These are phyloP conservation scores for Diuraphis noxia DNA, from an alignment of 1,140 invertebrate species.

Conservation along the genomic window DNA sequence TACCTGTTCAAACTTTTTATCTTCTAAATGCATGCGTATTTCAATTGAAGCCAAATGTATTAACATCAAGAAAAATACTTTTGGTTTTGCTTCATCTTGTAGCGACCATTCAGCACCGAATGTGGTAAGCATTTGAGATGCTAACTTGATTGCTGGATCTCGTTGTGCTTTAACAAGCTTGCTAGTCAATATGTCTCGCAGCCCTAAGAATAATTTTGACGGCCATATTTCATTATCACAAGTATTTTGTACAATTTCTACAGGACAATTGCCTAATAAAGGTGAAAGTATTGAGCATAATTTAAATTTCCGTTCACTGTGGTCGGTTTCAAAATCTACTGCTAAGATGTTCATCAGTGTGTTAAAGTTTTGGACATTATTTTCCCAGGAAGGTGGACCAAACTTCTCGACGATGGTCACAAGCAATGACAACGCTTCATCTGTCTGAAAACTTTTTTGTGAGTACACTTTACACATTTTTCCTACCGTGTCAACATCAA, in stretches of 20 bases:
- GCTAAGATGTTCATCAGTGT: conserved; percentile 81
- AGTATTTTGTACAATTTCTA: conserved; percentile 66
- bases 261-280: conserved; percentile 72
- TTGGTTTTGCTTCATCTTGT: conserved; percentile 75
- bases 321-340: conserved; percentile 83
- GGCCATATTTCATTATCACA: conserved; percentile 76
- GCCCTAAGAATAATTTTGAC: conserved; percentile 74
- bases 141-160: conserved; percentile 82
- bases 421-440: conserved; percentile 79
- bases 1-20: conserved; percentile 62
- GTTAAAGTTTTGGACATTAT: conserved; percentile 73
- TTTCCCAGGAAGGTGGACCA: conserved; percentile 74
- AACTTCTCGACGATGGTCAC: conserved; percentile 72
- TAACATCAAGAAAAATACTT: conserved; percentile 80
- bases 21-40: conserved; percentile 88
- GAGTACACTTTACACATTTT: conserved; percentile 84
- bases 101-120: conserved; percentile 84
- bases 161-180: conserved; percentile 85
- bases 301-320: conserved; percentile 85
- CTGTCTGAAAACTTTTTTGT: conserved; percentile 82
- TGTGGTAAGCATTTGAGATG: conserved; percentile 76
- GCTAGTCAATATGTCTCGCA: conserved; percentile 79
- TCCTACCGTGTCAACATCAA: conserved; percentile 74
- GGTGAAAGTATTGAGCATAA: conserved; percentile 75
- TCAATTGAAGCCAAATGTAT: conserved; percentile 88